Percentiles rank a stretch among this genome's conserved stretches.
phyloP scores from a whole-genome alignment of 1,140 invertebrate genomes.

The Procambarus clarkii region DNA sequence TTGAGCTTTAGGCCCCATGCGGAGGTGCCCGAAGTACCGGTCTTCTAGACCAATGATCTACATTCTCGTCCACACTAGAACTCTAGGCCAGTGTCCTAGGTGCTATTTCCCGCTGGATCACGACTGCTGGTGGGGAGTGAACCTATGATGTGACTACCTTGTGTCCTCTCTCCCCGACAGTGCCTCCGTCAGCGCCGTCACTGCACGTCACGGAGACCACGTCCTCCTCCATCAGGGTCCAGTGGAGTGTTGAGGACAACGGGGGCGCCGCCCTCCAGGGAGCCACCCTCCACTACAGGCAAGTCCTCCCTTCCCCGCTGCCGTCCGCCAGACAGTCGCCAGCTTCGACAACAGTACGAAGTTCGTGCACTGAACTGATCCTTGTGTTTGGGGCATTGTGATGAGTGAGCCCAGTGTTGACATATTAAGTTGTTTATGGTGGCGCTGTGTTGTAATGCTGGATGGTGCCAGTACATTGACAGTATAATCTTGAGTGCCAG shows the following conservation, averaged over 20 bases:
- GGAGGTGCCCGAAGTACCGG: not conserved
- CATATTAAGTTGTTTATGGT: no score
- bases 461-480: not conserved
- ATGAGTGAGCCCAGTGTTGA: no score
- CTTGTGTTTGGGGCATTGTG: no score
- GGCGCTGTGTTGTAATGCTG: not conserved
- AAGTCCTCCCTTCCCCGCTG: not conserved
- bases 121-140: not conserved
- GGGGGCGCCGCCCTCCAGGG: constrained; percentile 68
- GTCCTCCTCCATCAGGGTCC: constrained; percentile 68
- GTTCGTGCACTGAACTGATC: no score
- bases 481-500: not conserved
- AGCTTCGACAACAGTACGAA: no score
- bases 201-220: constrained; percentile 70
- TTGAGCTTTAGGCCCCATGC: not conserved
- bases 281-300: constrained; percentile 58
- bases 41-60: no score
- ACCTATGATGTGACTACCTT: not conserved
- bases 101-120: not conserved
- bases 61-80: not conserved
- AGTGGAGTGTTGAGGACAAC: constrained; percentile 71
- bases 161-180: constrained; percentile 21
- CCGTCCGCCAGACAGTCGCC: no score
- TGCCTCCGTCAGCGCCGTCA: constrained; percentile 69
- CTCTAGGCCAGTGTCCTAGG: not conserved